Conservation (phyloP, 2,113 vertebrate species). For the Taxidea taxus region DNA sequence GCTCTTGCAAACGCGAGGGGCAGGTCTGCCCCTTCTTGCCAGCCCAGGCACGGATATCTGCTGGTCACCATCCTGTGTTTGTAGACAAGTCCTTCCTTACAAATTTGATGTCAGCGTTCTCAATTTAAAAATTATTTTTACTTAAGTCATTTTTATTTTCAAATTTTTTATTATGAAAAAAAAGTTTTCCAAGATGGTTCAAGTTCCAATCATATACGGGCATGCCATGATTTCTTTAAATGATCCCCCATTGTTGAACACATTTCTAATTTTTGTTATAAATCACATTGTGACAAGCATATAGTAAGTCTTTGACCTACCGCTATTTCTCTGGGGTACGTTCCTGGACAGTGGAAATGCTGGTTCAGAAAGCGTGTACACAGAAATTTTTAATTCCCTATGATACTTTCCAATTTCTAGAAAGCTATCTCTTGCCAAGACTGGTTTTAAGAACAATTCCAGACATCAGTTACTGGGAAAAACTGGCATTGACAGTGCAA, state of each 20-base stretch:
- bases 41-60: background rate
- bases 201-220: background rate
- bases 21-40: background rate
- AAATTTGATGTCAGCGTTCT: background rate
- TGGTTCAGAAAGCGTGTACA: background rate
- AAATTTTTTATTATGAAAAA: background rate
- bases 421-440: background rate
- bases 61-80: background rate
- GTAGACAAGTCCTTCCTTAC: background rate
- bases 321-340: background rate
- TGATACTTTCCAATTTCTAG: background rate
- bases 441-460: background rate
- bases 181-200: background rate
- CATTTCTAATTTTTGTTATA: background rate
- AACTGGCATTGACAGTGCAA: background rate
- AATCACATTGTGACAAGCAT: background rate
- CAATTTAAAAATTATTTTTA: background rate
- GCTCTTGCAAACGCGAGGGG: background rate
- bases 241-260: background rate
- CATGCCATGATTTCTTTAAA: background rate
- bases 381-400: background rate
- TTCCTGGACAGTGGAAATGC: background rate
- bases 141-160: background rate
- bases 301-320: background rate
- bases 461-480: background rate